Conservation (phyloP, 2,113 vertebrate species). For the Malurus elegans region DNA sequence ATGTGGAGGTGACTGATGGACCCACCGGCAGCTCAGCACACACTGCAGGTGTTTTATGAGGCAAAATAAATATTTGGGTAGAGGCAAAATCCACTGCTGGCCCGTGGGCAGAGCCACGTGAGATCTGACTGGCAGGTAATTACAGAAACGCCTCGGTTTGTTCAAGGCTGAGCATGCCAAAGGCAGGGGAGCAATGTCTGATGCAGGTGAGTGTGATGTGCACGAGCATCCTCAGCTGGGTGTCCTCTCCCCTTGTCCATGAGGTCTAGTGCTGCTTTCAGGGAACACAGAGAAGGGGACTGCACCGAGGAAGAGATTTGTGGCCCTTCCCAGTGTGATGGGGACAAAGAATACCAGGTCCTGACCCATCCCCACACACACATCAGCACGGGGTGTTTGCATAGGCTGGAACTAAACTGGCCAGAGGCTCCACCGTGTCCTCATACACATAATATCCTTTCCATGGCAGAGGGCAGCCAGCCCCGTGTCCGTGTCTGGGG, state of each 20-base stretch:
- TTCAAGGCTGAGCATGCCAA: not conserved
- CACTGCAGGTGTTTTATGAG: rapidly evolving
- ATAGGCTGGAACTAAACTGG: rapidly evolving
- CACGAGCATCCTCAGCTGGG: rapidly evolving
- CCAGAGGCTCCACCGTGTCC: not conserved
- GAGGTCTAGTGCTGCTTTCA: not conserved
- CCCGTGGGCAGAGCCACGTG: rapidly evolving
- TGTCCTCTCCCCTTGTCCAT: rapidly evolving
- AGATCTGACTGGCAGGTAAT: not conserved
- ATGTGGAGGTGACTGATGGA: not conserved
- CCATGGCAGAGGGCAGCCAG: not conserved
- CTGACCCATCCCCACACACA: not conserved
- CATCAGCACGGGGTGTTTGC: not conserved
- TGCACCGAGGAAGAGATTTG: not conserved
- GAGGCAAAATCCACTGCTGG: not conserved
- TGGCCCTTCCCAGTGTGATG: not conserved
- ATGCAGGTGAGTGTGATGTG: too few relatives aligned
- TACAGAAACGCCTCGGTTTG: not conserved
- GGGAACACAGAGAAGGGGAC: not conserved
- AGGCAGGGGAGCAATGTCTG: not conserved
- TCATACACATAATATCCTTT: rapidly evolving
- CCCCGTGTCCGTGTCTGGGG: not conserved
- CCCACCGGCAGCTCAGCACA: not conserved
- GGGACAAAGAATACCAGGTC: not conserved
- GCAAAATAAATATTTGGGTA: not conserved